phyloP scores from a whole-genome alignment of 2,113 vertebrate genomes.

The Calyptommatus sinebrachiatus region DNA sequence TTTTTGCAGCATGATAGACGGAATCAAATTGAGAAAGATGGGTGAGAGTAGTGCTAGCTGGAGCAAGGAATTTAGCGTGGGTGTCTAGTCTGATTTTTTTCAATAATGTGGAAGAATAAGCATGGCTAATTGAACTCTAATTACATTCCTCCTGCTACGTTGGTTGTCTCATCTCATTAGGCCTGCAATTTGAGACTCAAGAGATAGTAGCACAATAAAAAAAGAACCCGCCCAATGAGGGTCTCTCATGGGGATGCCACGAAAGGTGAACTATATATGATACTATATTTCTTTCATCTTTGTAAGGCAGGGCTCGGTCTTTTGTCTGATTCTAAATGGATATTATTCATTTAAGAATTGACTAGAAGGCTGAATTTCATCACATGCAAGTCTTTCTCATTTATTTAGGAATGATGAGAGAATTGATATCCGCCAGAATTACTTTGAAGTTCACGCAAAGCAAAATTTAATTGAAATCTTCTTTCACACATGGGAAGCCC shows the following conservation, averaged over 20 bases:
- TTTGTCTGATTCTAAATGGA: not conserved
- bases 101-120: slow-evolving; percentile 17
- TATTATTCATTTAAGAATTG: not conserved
- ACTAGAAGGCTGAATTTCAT: not conserved
- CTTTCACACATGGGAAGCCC: not conserved
- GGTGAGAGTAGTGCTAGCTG: not conserved
- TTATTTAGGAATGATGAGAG: not conserved
- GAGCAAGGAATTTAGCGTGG: slow-evolving; percentile 6
- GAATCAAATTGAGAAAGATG: not conserved
- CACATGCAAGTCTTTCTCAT: not conserved
- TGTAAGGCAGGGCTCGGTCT: not conserved
- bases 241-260: not conserved
- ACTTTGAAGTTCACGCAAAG: not conserved
- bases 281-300: not conserved
- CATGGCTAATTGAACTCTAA: slow-evolving; percentile 28
- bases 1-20: not conserved
- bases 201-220: not conserved
- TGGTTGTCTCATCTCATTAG: slow-evolving; percentile 24
- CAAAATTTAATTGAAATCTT: not conserved
- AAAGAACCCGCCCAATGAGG: not conserved
- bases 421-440: not conserved
- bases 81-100: not conserved
- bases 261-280: not conserved
- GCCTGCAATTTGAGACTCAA: not conserved
- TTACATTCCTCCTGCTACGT: slow-evolving; percentile 24